Evolutionary conservation across 2,888 invertebrate species (phyloP), one percentile per base, ranked within the genome.

Genomic region (Epirrita christyi): DNA sequence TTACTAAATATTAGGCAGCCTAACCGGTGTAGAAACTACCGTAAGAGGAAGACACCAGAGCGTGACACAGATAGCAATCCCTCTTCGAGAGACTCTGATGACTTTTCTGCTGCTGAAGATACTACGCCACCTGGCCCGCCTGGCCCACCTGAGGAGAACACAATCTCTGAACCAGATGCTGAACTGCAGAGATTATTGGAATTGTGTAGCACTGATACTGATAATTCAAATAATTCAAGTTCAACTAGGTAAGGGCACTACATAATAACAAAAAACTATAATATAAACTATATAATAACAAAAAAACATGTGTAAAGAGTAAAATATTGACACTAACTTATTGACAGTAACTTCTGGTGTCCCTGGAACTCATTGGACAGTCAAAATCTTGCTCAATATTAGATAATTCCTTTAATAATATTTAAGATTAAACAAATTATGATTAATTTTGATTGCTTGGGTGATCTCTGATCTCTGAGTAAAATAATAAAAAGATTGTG

Each of bases 31-130:
- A 78, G 88, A 40, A 85, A 85, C 61, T 91, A 90, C 51, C 83
- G 90, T 45, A 91, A 90, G 71, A 73, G 90, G 13, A 88, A 85
- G 66, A 86, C 88, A 1, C 86, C 89, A 0, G 87, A 82, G 5
- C 75, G 82, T 47, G 89, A 88, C 44, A 79, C 85, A 0, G 87
- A 88, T 50, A 88, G 83, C 54, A 83, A 82, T 68, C 80, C 75
- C 15, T 88, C 88, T 0, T 83, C 84, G 0, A 78, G 79, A 60
- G 91, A 91, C 70, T 91, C 91, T 9, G 91, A 91, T 64, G 91
- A 91, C 70, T 66, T 85, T 34, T 86, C 89, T 0, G 67, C 62
- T 5, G 86, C 81, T 10, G 86, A 87, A 37, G 54, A 51, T 7
- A 32, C 37, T n/a, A 70, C 59, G 40, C 61, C 67, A 5, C 48